Conservation (phyloP, 2,113 vertebrate species). For the Ranitomeya imitator region DNA sequence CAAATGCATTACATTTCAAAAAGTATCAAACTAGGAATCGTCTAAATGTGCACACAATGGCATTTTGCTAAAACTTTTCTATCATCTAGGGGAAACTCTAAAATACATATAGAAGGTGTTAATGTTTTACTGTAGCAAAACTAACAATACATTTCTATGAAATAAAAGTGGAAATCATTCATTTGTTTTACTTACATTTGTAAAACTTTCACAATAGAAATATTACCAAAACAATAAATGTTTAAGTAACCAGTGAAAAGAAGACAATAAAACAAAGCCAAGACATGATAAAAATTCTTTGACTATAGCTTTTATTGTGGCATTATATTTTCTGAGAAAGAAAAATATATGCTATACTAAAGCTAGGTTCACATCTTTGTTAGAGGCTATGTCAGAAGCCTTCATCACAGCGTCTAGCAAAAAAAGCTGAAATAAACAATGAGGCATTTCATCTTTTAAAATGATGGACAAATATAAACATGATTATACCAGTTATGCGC, state of each 20-base stretch:
- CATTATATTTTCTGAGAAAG: neutral
- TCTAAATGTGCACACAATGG: slow-evolving; percentile 16
- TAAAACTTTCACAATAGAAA: neutral
- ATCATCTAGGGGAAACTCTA: slow-evolving; percentile 11
- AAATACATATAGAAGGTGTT: slow-evolving; percentile 35
- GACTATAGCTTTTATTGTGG: neutral
- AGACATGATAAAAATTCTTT: neutral
- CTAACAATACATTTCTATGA: slow-evolving; percentile 20
- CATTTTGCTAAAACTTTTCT: slow-evolving; percentile 20
- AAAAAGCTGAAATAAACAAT: too few relatives aligned
- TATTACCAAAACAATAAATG: slow-evolving; percentile 19
- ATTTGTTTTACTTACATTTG: slow-evolving; percentile 32
- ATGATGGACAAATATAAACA: too few relatives aligned
- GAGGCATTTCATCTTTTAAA: too few relatives aligned
- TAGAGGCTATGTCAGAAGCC: too few relatives aligned
- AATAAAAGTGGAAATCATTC: slow-evolving; percentile 13
- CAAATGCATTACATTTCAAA: slow-evolving; percentile 24
- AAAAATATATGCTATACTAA: neutral
- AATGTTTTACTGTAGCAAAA: slow-evolving; percentile 35
- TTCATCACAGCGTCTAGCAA: too few relatives aligned
- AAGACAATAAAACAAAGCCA: neutral
- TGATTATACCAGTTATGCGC: too few relatives aligned
- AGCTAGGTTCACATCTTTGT: too few relatives aligned
- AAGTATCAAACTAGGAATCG: neutral
- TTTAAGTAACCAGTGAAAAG: slow-evolving; percentile 21